A percentile compares a stretch with the other conserved stretches of the same genome.
These are phyloP conservation scores for Manis javanica DNA, from an alignment of 2,797 vertebrate species.

Conservation along the genomic window DNA sequence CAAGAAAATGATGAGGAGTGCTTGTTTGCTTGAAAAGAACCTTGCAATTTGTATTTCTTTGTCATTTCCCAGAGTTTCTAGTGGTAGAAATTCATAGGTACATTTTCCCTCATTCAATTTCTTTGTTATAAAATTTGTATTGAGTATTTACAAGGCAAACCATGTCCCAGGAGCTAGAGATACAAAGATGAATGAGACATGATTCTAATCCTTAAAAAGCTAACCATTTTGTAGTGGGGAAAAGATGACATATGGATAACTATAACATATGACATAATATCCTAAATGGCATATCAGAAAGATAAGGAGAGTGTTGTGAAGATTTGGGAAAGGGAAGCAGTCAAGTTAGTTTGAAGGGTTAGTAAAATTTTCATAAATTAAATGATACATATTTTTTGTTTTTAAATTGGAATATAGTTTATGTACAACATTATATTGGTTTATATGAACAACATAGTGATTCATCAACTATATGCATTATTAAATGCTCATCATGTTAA, in stretches of 20 bases:
- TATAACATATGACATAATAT: not conserved
- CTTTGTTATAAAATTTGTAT: not conserved
- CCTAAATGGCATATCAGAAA: not conserved
- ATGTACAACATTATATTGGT: too few relatives aligned
- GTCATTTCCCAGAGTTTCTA: constrained; percentile 2
- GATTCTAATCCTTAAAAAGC: not conserved
- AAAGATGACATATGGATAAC: not conserved
- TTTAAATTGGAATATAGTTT: too few relatives aligned
- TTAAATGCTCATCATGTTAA: too few relatives aligned
- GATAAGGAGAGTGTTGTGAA: not conserved
- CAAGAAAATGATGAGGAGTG: not conserved
- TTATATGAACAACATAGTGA: too few relatives aligned
- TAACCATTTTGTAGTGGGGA: not conserved
- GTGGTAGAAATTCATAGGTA: not conserved
- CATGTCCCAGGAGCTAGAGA: not conserved
- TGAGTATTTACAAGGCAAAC: not conserved
- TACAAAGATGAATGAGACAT: not conserved
- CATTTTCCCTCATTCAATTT: not conserved
- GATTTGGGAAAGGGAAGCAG: not conserved
- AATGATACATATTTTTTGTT: not conserved
- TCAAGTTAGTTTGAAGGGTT: not conserved
- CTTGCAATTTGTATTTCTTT: not conserved
- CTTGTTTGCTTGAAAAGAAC: not conserved
- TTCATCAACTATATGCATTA: too few relatives aligned
- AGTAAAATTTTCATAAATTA: constrained; percentile 4